Conservation (phyloP, 2,113 vertebrate genomes). For the Heterotilapia buettikoferi region DNA sequence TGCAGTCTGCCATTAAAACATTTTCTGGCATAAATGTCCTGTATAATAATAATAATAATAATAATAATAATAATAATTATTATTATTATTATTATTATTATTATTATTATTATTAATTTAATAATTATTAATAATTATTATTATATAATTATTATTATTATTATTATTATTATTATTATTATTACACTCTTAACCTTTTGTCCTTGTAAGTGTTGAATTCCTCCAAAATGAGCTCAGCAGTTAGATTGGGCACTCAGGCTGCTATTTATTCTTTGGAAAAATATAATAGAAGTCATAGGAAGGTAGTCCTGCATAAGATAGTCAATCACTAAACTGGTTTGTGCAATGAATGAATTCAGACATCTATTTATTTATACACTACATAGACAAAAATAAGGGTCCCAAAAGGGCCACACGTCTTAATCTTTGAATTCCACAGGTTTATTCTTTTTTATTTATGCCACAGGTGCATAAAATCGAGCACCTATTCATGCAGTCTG, state of each 20-base stretch:
- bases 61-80: fast-evolving
- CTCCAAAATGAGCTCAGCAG: background rate
- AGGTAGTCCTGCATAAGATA: background rate
- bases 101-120: too few relatives aligned
- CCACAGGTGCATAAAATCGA: background rate
- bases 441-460: background rate
- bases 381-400: background rate
- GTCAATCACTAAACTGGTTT: background rate
- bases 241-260: background rate
- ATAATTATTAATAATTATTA: background rate
- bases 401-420: background rate
- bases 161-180: background rate
- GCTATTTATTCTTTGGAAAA: background rate
- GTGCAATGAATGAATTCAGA: background rate
- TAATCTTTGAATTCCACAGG: background rate
- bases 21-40: background rate
- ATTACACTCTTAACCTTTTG: background rate
- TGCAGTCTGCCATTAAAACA: background rate
- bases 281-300: background rate
- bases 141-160: fast-evolving
- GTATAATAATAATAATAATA: fast-evolving
- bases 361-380: background rate
- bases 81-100: too few relatives aligned
- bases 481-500: background rate
- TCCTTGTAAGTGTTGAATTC: background rate